Base-by-base conservation (phyloP, 2,888 invertebrate genomes). In the Yponomeuta evonymella region DNA sequence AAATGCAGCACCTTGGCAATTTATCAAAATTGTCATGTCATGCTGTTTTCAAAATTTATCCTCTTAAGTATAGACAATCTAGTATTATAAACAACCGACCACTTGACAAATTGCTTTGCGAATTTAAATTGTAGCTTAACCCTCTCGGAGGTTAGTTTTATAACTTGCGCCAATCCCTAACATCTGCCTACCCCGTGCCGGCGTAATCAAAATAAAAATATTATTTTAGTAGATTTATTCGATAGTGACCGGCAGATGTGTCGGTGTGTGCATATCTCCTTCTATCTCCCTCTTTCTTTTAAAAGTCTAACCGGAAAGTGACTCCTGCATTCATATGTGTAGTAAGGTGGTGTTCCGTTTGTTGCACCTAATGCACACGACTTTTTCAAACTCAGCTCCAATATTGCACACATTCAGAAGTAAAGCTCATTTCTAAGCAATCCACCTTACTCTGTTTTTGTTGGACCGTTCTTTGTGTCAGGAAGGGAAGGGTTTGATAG, bases 161-260 rank as follows among this genome's bases (percentile, higher is more conserved):
- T 67, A 15, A 51, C 66, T 70, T 67, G 36, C 36, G 23, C 70
- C 70, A 67, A 15, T 11, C 11, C 58, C 83, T 82, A 87, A 86
- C 91, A 92, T 90, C 91, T 92, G 91, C 87, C 86, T 85, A 87
- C 89, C 87, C 85, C 87, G 85, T 81, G 86, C 85, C 83, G 76
- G 81, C 87, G 86, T 88, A 90, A 90, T 90, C 89, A 90, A 90
- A 90, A 92, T 90, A 90, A 92, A 90, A 92, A 91, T 91, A 91
- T 89, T 87, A 91, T 90, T 90, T 89, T 85, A 85, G 87, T 90
- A 90, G 90, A 92, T 92, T 91, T 90, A 90, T 91, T 87, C 81
- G 91, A 92, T 91, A 90, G 88, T 86, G 84, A 79, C 78, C 84
- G 85, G 89, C 91, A 92, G 91, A 92, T 92, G 91, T 84, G 82